These are phyloP conservation scores for Chloroceryle aenea DNA, from an alignment of 2,113 vertebrate genomes.

Conservation along the genomic window DNA sequence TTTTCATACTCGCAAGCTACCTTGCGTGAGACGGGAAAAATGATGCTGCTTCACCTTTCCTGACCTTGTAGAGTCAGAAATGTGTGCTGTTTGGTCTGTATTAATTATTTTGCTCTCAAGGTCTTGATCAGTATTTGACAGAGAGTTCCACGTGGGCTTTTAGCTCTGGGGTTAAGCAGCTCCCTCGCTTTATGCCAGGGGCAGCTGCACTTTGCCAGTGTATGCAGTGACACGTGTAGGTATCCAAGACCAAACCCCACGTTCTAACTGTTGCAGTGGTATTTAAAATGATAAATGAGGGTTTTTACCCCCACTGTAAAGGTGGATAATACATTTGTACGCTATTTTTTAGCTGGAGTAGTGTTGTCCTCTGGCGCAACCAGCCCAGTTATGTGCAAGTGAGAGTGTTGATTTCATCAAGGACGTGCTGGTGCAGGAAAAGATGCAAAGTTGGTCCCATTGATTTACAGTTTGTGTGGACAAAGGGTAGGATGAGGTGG, in stretches of 20 bases:
- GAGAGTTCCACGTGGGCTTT: background rate
- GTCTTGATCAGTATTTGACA: background rate
- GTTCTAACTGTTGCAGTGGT: background rate
- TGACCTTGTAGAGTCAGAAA: background rate
- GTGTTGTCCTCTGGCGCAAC: background rate
- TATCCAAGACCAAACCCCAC: background rate
- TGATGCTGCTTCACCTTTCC: background rate
- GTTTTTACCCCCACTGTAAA: fast-evolving
- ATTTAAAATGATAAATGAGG: background rate
- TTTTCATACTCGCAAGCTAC: background rate
- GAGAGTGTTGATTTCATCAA: background rate
- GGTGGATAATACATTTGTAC: background rate
- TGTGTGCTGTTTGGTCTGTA: background rate
- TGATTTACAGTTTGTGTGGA: background rate
- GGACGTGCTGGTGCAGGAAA: background rate
- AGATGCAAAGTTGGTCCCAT: background rate
- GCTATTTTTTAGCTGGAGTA: background rate
- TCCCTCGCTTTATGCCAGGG: background rate
- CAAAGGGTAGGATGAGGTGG: background rate
- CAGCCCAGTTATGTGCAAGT: background rate
- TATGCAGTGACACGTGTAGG: background rate
- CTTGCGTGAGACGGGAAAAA: background rate
- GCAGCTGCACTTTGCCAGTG: background rate
- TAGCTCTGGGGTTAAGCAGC: background rate
- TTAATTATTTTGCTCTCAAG: background rate